phyloP scores from a whole-genome alignment of 2,113 vertebrate species.

The Gasterosteus aculeatus region DNA sequence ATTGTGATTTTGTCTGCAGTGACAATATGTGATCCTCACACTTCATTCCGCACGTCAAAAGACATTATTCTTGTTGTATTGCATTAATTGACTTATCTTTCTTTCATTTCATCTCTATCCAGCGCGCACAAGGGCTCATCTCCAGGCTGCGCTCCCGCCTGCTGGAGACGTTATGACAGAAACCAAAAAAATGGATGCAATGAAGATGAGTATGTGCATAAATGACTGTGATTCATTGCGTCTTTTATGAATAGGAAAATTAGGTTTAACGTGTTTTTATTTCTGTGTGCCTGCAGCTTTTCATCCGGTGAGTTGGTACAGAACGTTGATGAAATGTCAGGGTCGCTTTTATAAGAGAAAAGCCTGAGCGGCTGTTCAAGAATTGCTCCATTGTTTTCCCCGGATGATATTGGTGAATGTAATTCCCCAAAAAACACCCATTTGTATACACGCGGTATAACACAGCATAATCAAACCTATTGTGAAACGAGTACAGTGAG shows the following conservation, averaged over 20 bases:
- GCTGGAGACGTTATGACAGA: slow-evolving; percentile 12
- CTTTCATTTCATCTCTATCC: slow-evolving; percentile 47
- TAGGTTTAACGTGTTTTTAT: not conserved
- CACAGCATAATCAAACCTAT: slow-evolving; percentile 27
- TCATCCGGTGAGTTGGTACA: slow-evolving; percentile 2
- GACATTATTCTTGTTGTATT: slow-evolving; percentile 53
- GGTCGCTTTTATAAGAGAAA: slow-evolving; percentile 4
- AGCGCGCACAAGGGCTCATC: slow-evolving; percentile 31
- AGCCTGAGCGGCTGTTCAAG: slow-evolving; percentile 23
- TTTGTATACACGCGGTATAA: slow-evolving; percentile 19
- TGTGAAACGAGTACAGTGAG: slow-evolving; percentile 15
- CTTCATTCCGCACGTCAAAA: slow-evolving; percentile 65
- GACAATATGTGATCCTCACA: slow-evolving; percentile 58
- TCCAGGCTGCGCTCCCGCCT: slow-evolving; percentile 34
- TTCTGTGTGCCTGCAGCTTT: slow-evolving; percentile 2
- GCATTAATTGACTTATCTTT: slow-evolving; percentile 65
- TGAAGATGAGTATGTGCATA: slow-evolving; percentile 34
- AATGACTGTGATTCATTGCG: not conserved
- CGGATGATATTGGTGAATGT: slow-evolving; percentile 42
- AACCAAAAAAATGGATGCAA: slow-evolving; percentile 13
- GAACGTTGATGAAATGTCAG: slow-evolving; percentile 10
- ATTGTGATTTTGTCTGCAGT: slow-evolving; percentile 54
- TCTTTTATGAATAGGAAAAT: slow-evolving; percentile 24
- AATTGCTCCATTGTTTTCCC: slow-evolving; percentile 39
- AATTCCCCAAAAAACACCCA: slow-evolving; percentile 49